phyloP scores from a whole-genome alignment of 2,888 invertebrate genomes.

The Fragum whitleyi region DNA sequence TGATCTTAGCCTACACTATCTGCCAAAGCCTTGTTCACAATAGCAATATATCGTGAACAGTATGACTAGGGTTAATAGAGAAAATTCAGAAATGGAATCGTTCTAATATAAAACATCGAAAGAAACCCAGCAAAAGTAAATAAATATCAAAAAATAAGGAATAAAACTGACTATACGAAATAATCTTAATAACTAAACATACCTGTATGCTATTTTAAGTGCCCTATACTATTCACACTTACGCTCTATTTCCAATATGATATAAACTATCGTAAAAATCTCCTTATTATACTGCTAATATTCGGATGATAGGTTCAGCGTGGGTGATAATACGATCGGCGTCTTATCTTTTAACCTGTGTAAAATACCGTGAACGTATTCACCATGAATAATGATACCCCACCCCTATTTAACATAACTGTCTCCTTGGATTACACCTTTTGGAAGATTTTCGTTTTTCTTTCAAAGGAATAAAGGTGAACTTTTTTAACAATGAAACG shows the following conservation, averaged over 20 bases:
- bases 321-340: not conserved
- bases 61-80: too few species aligned
- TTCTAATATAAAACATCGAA: too few species aligned
- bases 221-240: not conserved
- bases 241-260: not conserved
- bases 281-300: not conserved
- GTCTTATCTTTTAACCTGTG: not conserved
- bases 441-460: too few species aligned
- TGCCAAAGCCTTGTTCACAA: too few species aligned
- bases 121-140: too few species aligned
- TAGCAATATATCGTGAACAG: too few species aligned
- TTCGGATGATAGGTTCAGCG: not conserved
- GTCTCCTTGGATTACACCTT: not conserved
- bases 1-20: too few species aligned
- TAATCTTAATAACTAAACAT: not conserved
- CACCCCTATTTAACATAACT: not conserved
- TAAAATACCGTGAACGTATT: not conserved
- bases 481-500: too few species aligned
- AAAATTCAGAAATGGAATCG: too few species aligned
- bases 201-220: not conserved
- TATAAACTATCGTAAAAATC: not conserved
- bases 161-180: not conserved
- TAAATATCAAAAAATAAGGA: not conserved
- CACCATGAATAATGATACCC: not conserved
- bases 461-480: too few species aligned